These are phyloP conservation scores for Ectobius pallidus DNA, from an alignment of 2,888 invertebrate species.

Conservation along the genomic window DNA sequence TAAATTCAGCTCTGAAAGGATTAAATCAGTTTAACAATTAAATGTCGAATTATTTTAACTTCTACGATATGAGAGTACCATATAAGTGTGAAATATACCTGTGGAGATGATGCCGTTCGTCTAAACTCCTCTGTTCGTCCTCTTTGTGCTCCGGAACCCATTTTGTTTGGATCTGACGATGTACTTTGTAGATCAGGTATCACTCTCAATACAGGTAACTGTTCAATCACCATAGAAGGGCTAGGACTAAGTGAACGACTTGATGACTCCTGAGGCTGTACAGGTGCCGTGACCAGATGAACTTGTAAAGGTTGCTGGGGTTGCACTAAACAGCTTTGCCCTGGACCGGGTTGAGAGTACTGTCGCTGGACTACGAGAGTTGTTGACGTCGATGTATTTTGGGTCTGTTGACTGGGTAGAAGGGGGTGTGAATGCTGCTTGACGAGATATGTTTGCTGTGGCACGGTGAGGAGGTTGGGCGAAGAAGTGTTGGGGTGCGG, in stretches of 20 bases:
- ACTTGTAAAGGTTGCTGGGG: conserved; percentile 32
- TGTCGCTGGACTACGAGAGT: conserved; percentile 57
- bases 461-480: conserved; percentile 61
- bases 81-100: no score
- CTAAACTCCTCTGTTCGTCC: conserved; percentile 65
- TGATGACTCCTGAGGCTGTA: conserved; percentile 12
- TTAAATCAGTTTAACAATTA: no score
- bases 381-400: conserved; percentile 48
- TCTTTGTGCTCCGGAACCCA: conserved; percentile 45
- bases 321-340: conserved; percentile 16
- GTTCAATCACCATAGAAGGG: conserved; percentile 29
- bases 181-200: conserved; percentile 30
- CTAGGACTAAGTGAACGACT: background rate
- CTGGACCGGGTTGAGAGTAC: conserved; percentile 57
- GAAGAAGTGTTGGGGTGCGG: conserved; percentile 23
- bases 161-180: conserved; percentile 6
- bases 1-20: no score
- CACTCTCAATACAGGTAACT: conserved; percentile 42
- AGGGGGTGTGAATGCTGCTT: conserved; percentile 73
- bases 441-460: conserved; percentile 62
- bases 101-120: conserved; percentile 66
- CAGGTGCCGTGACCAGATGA: conserved; percentile 31
- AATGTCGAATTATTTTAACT: no score
- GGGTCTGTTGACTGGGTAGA: conserved; percentile 61
- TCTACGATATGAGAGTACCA: no score